These are phyloP conservation scores for Apeira syringaria DNA, from an alignment of 2,888 invertebrate genomes.

Conservation along the genomic window DNA sequence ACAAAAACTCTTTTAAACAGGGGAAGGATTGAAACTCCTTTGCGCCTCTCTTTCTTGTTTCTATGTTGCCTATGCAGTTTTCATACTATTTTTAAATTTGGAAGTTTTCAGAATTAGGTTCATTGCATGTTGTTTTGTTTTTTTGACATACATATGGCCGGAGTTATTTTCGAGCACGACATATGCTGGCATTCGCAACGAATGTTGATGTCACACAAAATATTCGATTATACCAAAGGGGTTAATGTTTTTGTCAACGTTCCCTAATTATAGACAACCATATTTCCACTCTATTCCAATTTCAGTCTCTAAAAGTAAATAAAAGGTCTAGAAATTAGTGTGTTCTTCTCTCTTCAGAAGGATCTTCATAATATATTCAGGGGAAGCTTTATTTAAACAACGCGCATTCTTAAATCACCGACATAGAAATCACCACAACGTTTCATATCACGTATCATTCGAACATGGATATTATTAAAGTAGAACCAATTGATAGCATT, in stretches of 20 bases:
- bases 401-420: too few relatives aligned
- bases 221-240: conserved; percentile 42
- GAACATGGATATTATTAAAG: conserved; percentile 19
- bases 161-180: conserved; percentile 74
- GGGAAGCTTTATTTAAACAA: too few relatives aligned
- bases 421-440: too few relatives aligned
- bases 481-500: background rate
- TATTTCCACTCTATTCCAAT: too few relatives aligned
- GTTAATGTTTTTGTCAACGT: conserved; percentile 53
- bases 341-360: too few relatives aligned
- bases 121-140: conserved; percentile 41
- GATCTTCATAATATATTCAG: too few relatives aligned
- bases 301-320: too few relatives aligned
- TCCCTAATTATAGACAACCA: conserved; percentile 45
- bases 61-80: conserved; percentile 2
- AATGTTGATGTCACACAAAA: conserved; percentile 76
- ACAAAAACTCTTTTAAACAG: conserved; percentile 58
- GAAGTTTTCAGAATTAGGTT: conserved; percentile 21
- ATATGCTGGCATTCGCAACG: conserved; percentile 74
- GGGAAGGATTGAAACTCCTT: conserved; percentile 56
- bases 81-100: conserved; percentile 51
- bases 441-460: conserved; percentile 33
- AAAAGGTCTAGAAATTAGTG: too few relatives aligned
- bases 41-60: conserved; percentile 44
- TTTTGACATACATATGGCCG: conserved; percentile 68